Conservation (phyloP, 1,140 invertebrate genomes). For the Copidosoma floridanum region DNA sequence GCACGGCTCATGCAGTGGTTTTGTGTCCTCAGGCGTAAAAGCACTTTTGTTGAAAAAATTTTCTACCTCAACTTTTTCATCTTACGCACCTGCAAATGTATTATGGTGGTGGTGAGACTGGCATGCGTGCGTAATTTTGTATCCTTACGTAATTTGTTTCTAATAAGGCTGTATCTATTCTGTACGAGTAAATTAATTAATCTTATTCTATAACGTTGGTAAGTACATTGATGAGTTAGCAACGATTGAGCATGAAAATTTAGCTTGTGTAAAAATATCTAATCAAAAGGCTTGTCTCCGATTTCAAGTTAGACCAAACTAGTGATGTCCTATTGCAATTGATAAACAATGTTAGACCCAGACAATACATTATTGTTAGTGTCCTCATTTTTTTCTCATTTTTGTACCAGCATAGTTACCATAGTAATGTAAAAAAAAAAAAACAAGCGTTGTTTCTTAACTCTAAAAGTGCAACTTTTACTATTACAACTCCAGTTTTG, state of each 20-base stretch:
- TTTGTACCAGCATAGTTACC: too few relatives aligned
- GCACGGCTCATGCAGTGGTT: neutral
- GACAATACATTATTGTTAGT: too few relatives aligned
- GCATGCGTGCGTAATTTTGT: slow-evolving; percentile 37
- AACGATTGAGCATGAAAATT: slow-evolving; percentile 37
- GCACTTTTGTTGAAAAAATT: slow-evolving; percentile 7
- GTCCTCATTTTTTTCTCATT: too few relatives aligned
- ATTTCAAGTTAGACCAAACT: slow-evolving; percentile 25
- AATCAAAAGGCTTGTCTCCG: slow-evolving; percentile 41
- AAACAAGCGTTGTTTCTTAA: neutral
- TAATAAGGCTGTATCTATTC: slow-evolving; percentile 21
- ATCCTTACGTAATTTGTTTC: slow-evolving; percentile 27
- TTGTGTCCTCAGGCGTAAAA: slow-evolving; percentile 14
- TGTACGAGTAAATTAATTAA: slow-evolving; percentile 22
- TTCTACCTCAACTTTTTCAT: too few relatives aligned
- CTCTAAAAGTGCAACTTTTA: slow-evolving; percentile 18
- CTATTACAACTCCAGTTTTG: too few relatives aligned
- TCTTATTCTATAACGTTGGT: slow-evolving; percentile 32
- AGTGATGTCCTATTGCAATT: too few relatives aligned
- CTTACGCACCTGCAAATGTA: slow-evolving; percentile 22
- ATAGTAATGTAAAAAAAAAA: neutral
- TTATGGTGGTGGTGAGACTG: slow-evolving; percentile 49
- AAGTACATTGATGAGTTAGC: slow-evolving; percentile 37
- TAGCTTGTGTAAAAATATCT: slow-evolving; percentile 31
- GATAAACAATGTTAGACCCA: too few relatives aligned